Percentiles rank a stretch among this genome's conserved stretches.
Evolutionary conservation across 2,888 invertebrate genomes (phyloP).

Genomic region (Ectropis crepuscularia): DNA sequence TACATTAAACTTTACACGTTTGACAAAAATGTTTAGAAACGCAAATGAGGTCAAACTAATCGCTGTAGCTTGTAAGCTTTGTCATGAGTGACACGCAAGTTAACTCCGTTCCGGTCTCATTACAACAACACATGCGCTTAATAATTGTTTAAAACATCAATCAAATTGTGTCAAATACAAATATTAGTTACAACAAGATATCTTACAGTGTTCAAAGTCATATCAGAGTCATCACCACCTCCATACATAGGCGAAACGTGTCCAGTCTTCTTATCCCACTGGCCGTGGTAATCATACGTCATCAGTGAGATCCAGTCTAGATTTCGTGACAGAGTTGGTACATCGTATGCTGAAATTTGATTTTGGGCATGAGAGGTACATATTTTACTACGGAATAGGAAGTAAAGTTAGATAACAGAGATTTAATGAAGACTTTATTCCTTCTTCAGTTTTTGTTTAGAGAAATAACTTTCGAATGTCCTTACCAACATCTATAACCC

Average conservation of each 20-base stretch:
- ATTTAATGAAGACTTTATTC: too few species aligned
- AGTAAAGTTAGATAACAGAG: too few species aligned
- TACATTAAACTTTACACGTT: background rate
- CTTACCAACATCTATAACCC: constrained; percentile 91
- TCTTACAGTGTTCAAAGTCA: constrained; percentile 88
- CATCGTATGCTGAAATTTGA: constrained; percentile 86
- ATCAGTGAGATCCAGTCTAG: constrained; percentile 96
- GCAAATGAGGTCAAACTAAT: background rate
- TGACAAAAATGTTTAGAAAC: background rate
- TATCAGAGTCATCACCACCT: constrained; percentile 89
- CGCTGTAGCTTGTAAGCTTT: background rate
- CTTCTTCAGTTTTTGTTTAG: too few species aligned
- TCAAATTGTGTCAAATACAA: background rate
- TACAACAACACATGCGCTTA: background rate
- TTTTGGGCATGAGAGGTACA: too few species aligned
- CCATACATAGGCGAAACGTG: constrained; percentile 95
- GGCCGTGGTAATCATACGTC: constrained; percentile 96
- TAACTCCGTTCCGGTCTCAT: background rate
- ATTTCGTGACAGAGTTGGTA: constrained; percentile 89
- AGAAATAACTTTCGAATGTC: constrained; percentile 3
- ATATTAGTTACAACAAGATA: background rate
- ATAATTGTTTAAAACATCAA: too few species aligned
- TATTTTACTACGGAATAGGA: too few species aligned
- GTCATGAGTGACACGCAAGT: background rate
- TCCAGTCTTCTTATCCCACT: constrained; percentile 96